Percentiles rank a stretch among this genome's conserved stretches.
Conservation (phyloP, 2,113 vertebrate genomes). For the Barbus barbus region DNA sequence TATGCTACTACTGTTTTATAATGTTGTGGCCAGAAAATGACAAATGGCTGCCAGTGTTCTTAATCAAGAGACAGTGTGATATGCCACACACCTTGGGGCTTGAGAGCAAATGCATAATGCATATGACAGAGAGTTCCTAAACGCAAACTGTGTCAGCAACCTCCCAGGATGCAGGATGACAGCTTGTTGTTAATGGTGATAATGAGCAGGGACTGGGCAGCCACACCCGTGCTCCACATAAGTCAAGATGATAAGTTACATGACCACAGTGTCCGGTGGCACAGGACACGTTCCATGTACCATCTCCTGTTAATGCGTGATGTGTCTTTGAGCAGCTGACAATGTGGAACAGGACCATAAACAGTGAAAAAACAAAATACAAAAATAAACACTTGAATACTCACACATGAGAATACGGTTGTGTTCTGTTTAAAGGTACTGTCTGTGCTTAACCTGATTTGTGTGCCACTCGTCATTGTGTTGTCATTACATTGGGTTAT, state of each 20-base stretch:
- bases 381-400: neutral
- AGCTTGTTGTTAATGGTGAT: slow-evolving; percentile 48
- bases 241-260: slow-evolving; percentile 40
- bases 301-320: slow-evolving; percentile 1
- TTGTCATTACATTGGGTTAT: neutral
- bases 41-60: slow-evolving; percentile 39
- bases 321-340: slow-evolving; percentile 24
- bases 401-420: neutral
- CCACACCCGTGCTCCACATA: slow-evolving; percentile 23
- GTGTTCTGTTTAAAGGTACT: neutral
- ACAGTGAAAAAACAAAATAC: neutral
- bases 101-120: slow-evolving; percentile 42
- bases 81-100: slow-evolving; percentile 41
- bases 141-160: slow-evolving; percentile 48
- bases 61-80: slow-evolving; percentile 47
- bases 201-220: slow-evolving; percentile 42
- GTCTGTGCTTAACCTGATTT: neutral
- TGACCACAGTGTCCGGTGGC: neutral
- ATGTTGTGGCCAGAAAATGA: neutral
- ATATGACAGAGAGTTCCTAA: slow-evolving; percentile 26
- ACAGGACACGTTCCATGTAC: slow-evolving; percentile 1
- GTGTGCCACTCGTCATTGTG: neutral
- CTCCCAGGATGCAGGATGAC: slow-evolving; percentile 32
- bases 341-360: slow-evolving; percentile 11
- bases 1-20: neutral